Conservation (phyloP, 2,888 invertebrate genomes). For the Pilophorus perplexus region DNA sequence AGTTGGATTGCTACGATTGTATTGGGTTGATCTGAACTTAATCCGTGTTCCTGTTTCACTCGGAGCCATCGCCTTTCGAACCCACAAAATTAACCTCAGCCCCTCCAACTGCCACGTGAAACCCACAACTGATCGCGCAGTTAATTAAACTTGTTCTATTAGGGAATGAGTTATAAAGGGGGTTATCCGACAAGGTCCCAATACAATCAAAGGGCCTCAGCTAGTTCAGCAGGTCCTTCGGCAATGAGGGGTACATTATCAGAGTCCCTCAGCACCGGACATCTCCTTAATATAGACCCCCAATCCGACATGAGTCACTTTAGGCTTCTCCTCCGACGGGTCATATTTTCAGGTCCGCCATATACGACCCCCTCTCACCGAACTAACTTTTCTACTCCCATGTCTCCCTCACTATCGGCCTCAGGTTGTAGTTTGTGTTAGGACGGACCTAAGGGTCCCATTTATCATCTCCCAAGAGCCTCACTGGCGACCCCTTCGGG, state of each 20-base stretch:
- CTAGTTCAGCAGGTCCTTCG: no score
- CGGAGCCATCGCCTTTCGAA: not conserved
- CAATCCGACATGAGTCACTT: no score
- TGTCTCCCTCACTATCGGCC: slow-evolving; percentile 10
- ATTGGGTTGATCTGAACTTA: no score
- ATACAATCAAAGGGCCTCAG: no score
- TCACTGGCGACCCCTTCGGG: slow-evolving; percentile 17
- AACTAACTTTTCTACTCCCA: no score
- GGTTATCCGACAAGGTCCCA: not conserved
- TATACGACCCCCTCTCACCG: not conserved
- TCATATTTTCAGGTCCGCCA: no score
- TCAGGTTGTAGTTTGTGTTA: slow-evolving; percentile 26
- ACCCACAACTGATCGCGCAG: slow-evolving; percentile 11
- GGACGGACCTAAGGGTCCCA: slow-evolving; percentile 28
- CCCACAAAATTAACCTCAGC: slow-evolving; percentile 2
- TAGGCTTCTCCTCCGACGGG: no score
- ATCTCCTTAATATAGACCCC: no score
- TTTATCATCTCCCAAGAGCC: slow-evolving; percentile 25
- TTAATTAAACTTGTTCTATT: slow-evolving; percentile 16
- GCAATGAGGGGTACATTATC: no score
- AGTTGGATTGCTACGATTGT: no score
- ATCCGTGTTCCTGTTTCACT: not conserved
- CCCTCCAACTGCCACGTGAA: no score
- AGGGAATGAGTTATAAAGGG: slow-evolving; percentile 10
- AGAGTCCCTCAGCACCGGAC: no score